Conservation (phyloP, 2,113 vertebrate genomes). For the Ciconia boyciana region DNA sequence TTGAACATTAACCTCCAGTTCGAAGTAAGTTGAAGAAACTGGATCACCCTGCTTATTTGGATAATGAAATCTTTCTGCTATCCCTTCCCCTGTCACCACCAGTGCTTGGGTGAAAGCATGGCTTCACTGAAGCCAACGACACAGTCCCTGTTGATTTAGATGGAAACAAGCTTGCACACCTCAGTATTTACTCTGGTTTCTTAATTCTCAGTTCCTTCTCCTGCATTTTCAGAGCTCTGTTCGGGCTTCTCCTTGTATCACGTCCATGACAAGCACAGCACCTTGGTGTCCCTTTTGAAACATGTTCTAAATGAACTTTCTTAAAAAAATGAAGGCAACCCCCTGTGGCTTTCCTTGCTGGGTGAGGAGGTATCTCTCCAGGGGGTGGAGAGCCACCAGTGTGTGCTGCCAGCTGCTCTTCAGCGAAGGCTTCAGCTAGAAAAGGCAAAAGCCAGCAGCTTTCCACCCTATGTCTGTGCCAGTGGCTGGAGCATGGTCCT, state of each 20-base stretch:
- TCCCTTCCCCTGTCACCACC: background rate
- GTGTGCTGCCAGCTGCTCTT: background rate
- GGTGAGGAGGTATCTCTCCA: background rate
- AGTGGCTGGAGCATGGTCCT: background rate
- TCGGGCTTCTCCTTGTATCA: background rate
- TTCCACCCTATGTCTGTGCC: background rate
- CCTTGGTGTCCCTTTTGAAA: background rate
- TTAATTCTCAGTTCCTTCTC: background rate
- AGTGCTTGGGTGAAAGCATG: background rate
- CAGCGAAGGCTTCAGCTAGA: background rate
- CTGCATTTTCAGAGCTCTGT: background rate
- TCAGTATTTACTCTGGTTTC: background rate
- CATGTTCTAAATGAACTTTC: background rate
- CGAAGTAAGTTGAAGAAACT: background rate
- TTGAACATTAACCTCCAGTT: background rate
- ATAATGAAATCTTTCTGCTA: background rate
- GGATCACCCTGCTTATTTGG: background rate
- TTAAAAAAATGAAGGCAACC: background rate
- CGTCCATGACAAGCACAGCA: background rate
- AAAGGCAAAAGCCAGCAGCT: background rate
- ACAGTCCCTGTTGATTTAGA: background rate
- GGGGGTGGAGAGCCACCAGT: rapidly evolving
- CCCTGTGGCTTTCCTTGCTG: background rate
- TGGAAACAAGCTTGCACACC: background rate
- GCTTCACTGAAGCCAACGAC: background rate